A percentile compares a stretch with the other conserved stretches of the same genome.
phyloP scores from a whole-genome alignment of 2,797 vertebrate species.

The Eulemur rubriventer region DNA sequence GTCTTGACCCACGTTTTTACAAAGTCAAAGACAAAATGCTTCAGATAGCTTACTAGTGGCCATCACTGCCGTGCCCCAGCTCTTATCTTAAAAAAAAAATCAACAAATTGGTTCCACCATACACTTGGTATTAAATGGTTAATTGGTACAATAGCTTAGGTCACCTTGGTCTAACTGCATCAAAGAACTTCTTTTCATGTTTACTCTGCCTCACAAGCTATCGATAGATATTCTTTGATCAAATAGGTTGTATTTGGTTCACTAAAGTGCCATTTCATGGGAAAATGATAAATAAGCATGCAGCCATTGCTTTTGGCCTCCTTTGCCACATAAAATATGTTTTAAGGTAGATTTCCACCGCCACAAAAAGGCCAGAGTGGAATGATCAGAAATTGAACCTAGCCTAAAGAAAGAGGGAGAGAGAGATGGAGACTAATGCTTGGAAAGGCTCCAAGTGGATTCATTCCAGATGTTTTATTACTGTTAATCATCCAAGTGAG shows the following conservation, averaged over 20 bases:
- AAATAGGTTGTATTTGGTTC: not conserved
- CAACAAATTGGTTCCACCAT: too few species aligned
- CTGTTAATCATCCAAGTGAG: not conserved
- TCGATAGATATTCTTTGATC: not conserved
- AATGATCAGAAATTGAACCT: not conserved
- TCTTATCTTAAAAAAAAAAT: not conserved
- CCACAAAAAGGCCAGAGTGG: too few species aligned
- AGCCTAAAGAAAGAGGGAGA: not conserved
- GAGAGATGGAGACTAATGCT: not conserved
- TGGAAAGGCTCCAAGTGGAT: not conserved
- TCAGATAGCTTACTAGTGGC: not conserved
- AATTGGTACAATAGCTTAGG: not conserved
- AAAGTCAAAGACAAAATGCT: not conserved
- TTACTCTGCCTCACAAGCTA: not conserved
- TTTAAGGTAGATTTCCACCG: not conserved
- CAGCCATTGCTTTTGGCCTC: not conserved
- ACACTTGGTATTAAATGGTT: not conserved
- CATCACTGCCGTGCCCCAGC: not conserved
- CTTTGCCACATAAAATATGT: not conserved
- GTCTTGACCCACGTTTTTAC: not conserved
- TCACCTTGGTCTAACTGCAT: not conserved
- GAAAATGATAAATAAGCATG: not conserved
- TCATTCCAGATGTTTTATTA: not conserved
- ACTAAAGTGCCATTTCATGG: not conserved
- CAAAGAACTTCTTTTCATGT: not conserved